Evolutionary conservation across 2,113 vertebrate species (phyloP).

Genomic region (Burhinus oedicnemus): DNA sequence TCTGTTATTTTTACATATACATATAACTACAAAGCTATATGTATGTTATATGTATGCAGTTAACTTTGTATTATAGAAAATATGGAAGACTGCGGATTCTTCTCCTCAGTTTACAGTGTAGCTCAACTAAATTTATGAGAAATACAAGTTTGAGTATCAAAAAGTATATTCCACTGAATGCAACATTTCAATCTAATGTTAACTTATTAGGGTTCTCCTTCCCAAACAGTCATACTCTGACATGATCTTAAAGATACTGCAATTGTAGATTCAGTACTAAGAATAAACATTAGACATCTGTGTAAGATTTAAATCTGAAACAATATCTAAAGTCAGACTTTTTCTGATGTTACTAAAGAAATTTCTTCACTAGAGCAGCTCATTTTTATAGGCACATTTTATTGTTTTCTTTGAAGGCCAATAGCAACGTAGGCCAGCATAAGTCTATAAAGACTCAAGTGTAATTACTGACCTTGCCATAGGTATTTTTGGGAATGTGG

Average conservation of each 20-base stretch:
- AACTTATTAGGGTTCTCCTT: not conserved
- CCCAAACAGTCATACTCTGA: not conserved
- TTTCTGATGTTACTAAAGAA: not conserved
- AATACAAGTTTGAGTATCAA: not conserved
- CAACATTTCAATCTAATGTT: not conserved
- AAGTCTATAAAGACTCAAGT: not conserved
- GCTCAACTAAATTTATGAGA: not conserved
- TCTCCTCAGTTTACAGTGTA: not conserved
- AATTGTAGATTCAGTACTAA: not conserved
- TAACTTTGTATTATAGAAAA: not conserved
- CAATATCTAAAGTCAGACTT: not conserved
- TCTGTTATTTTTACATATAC: constrained; percentile 19
- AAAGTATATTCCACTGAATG: not conserved
- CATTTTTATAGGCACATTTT: not conserved
- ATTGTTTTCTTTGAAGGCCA: not conserved
- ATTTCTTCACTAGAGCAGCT: not conserved
- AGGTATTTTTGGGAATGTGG: not conserved
- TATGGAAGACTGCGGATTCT: not conserved
- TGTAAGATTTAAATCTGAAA: not conserved
- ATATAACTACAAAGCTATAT: too few species aligned
- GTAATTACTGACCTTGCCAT: not conserved
- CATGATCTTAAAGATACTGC: not conserved
- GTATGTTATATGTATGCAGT: too few species aligned
- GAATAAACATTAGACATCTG: not conserved
- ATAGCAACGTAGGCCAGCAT: not conserved